Evolutionary conservation across 2,888 invertebrate genomes (phyloP), one percentile per base, ranked within the genome.

Genomic region (Stictocephala bisonia): DNA sequence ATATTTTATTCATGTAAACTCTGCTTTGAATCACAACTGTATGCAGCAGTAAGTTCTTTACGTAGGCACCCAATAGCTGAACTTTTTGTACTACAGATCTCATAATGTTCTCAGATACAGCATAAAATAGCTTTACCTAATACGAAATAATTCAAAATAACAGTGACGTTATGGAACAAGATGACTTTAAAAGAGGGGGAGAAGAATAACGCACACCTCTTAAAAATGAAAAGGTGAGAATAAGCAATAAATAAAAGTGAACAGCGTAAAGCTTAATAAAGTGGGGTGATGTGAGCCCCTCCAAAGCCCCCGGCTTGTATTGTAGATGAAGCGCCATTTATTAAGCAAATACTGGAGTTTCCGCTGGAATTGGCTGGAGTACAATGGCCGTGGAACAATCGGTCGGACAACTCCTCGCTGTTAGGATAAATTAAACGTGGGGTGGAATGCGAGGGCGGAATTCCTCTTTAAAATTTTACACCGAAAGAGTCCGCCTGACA

Each of bases 271-370:
- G 64, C 64, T 44, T 64, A 64, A 64, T 64, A 64, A 64, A 64
- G 64, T 64, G 64, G 41, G 26, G 44, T 2, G 58, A 2, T 22
- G 60, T 35, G 13, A 40, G 44, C 26, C 26, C 18, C n/a, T n/a
- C n/a, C n/a, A n/a, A n/a, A n/a, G n/a, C n/a, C 9, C 24, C 15
- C 22, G 15, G 40, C 31, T 13, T 27, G 29, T 68, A 64, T 64
- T 58, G 58, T 56, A 71, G 70, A 71, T 71, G 70, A 71, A 58
- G 44, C 70, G n/a, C 64, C 70, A 58, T 71, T 71, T 71, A 71
- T 71, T 71, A 71, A 44, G 58, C 70, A 56, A 56, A 71, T 71
- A 58, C 70, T 29, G 20, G 41, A 56, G 53, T 71, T 58, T 58
- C 56, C 27, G 40, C 35, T 53, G 70, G 41, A 70, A 70, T 70